Evolutionary conservation across 2,113 vertebrate species (phyloP), one percentile per base, ranked within the genome.

Genomic region (Mugil cephalus): DNA sequence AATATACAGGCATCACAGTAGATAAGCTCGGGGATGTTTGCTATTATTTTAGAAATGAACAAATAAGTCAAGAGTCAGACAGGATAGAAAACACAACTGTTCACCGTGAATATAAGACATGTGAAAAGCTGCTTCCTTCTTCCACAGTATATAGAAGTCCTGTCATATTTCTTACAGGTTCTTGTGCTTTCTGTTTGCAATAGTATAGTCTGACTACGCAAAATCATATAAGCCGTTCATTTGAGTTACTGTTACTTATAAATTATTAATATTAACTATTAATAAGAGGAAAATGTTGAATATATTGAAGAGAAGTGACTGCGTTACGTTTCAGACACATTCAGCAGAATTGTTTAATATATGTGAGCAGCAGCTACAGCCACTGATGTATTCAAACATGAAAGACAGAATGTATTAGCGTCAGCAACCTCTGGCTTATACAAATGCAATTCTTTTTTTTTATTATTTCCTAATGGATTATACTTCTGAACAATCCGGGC

Each of bases 401-500:
- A 67, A 74, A 13, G 21, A n/a, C 64, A 52, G 61, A 79, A 85
- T 75, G 66, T 48, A 61, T 77, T 69, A 70, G 71, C 8, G 30
- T 87, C 80, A 82, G 77, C 80, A 79, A 77, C 67, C 52, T 10
- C 21, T 71, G 74, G 61, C 61, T 87, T 79, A 69, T 60, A 75
- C 59, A 77, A 69, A 84, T 85, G 10, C 59, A 70, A 76, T 80
- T 84, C 45, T 70, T 79, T 79, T 76, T 58, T 30, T 70, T 79
- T 79, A 74, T 58, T 30, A 76, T 88, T 81, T 68, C 52, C 76
- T 72, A 77, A 77, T 69, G 73, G 80, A 78, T 82, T 80, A 80
- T 67, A 83, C 46, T 69, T 67, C 63, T 56, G 34, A 53, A 61
- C 73, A 65, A 69, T 69, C 46, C 63, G 35, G 46, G 54, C 42